Evolutionary conservation across 1,140 invertebrate genomes (phyloP).

Genomic region (Heliconius congener): DNA sequence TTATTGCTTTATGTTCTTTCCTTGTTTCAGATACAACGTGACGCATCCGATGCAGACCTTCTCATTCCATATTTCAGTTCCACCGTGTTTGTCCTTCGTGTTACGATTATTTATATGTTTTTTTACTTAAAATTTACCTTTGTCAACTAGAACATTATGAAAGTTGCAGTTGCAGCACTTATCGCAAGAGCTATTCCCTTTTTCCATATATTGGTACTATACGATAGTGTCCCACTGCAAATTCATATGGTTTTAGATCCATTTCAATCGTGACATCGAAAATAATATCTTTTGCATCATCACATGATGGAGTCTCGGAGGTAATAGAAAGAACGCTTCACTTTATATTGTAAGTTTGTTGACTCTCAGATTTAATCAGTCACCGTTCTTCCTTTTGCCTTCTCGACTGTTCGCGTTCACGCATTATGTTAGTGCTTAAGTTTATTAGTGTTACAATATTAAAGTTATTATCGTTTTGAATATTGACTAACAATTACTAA

Average conservation of each 20-base stretch:
- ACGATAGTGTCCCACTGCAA: constrained; percentile 61
- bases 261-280: constrained; percentile 51
- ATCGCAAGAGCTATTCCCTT: constrained; percentile 49
- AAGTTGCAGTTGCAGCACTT: constrained; percentile 53
- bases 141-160: constrained; percentile 47
- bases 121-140: constrained; percentile 24
- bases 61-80: constrained; percentile 39
- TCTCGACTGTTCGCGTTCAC: constrained; percentile 53
- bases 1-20: not conserved
- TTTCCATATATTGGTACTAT: constrained; percentile 33
- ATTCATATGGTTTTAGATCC: constrained; percentile 53
- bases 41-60: constrained; percentile 49
- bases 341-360: constrained; percentile 55
- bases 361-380: constrained; percentile 51
- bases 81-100: constrained; percentile 46
- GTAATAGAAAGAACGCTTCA: constrained; percentile 63
- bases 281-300: constrained; percentile 36
- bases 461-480: constrained; percentile 62
- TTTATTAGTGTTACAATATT: constrained; percentile 37
- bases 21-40: constrained; percentile 67
- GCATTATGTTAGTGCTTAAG: constrained; percentile 43
- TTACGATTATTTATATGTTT: constrained; percentile 50
- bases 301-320: constrained; percentile 51
- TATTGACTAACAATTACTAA: constrained; percentile 79
- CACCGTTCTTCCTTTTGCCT: constrained; percentile 67